Base-by-base conservation (phyloP, 2,113 vertebrate genomes). In the Noturus placidus region DNA sequence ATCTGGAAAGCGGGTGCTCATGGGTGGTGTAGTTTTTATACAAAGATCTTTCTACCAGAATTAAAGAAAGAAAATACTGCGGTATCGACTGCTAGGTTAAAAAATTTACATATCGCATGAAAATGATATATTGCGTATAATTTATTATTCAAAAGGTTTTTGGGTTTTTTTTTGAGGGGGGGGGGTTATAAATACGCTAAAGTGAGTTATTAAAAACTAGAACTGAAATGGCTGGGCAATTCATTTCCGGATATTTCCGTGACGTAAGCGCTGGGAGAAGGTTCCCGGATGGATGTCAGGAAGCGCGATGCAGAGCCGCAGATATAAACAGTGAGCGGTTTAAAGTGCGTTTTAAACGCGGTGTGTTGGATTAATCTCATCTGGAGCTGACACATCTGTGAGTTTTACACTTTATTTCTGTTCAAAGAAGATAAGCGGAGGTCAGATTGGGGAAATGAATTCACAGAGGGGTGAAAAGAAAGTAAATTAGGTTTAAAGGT, bases 221-320 rank as follows among this genome's bases (percentile, higher is more conserved):
- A 15, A 33, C 67, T 27, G 42, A 76, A 42, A 83, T 83, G 14
- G 25, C 59, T n/a, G 59, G 20, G 3, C 17, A 30, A 22, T 57
- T 54, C 0, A 59, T 42, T 42, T 82, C 79, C 79, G 79, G 56
- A 33, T 33, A 1, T 20, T 22, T n/a, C 9, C 30, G 65, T 70
- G 82, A 84, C 82, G 65, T 70, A 1, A n/a, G 4, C 25, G n/a
- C 63, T 54, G n/a, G 17, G 84, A 2, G 27, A 57, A 33, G 42
- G 84, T 74, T 50, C 89, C 89, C 90, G 90, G 90, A 91, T 91
- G 67, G 70, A 42, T 56, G 84, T 27, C 72, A 63, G 89, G 90
- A 91, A 91, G 84, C 61, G 46, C 77, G 74, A 61, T 56, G 78
- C 79, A 77, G 19, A 56, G 84, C 87, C 50, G 81, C 70, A 79